A percentile compares a stretch with the other conserved stretches of the same genome.
Evolutionary conservation across 2,797 vertebrate species (phyloP).

Genomic region (Sciurus carolinensis): DNA sequence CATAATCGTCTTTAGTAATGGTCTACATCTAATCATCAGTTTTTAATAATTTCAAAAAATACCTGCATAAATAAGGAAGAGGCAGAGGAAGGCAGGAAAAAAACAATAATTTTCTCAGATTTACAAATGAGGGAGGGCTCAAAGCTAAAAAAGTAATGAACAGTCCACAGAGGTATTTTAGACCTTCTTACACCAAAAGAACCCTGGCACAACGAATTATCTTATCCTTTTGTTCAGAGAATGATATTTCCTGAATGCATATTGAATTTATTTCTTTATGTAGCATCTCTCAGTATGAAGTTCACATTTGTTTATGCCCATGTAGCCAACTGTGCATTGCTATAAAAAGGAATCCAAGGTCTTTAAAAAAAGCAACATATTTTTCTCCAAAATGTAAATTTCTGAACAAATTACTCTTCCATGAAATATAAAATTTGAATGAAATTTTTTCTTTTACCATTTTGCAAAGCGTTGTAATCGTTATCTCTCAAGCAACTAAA

Average conservation of each 20-base stretch:
- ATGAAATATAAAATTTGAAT: constrained; percentile 69
- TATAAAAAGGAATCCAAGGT: constrained; percentile 64
- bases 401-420: constrained; percentile 55
- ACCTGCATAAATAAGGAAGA: constrained; percentile 9
- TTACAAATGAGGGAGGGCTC: constrained; percentile 59
- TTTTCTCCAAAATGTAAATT: constrained; percentile 65
- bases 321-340: constrained; percentile 68
- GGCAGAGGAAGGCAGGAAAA: background rate
- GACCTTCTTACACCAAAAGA: background rate
- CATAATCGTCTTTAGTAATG: background rate
- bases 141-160: constrained; percentile 32
- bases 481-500: constrained; percentile 50
- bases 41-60: constrained; percentile 2
- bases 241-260: constrained; percentile 51
- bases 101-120: constrained; percentile 17
- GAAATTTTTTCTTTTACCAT: constrained; percentile 40
- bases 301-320: constrained; percentile 64
- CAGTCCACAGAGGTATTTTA: background rate
- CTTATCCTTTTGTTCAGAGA: constrained; percentile 47
- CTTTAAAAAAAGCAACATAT: constrained; percentile 15
- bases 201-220: background rate
- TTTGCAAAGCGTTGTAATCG: constrained; percentile 56
- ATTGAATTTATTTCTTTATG: constrained; percentile 71
- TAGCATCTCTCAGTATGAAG: constrained; percentile 43
- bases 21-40: background rate